These are phyloP conservation scores for Xylophagus ater DNA, from an alignment of 2,888 invertebrate species.

Conservation along the genomic window DNA sequence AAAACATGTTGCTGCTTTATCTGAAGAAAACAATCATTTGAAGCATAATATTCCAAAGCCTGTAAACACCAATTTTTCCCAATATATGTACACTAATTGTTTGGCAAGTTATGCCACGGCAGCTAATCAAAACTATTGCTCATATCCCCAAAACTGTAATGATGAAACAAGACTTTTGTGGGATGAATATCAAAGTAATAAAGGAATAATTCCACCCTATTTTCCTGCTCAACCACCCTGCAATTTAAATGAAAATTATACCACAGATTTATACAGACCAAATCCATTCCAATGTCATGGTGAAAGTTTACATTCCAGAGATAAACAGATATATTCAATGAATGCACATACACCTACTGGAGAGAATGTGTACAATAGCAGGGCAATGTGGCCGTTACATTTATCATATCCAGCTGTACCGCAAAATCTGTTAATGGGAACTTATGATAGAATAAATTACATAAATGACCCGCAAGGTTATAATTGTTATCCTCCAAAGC, in stretches of 20 bases:
- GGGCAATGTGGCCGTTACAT: conserved; percentile 7
- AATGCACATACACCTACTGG: conserved; percentile 3
- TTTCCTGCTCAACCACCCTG: not conserved
- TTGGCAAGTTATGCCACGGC: conserved; percentile 11
- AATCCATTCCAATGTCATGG: conserved; percentile 1
- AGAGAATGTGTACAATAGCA: conserved; percentile 8
- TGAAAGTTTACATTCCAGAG: conserved; percentile 7
- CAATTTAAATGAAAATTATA: conserved; percentile 7
- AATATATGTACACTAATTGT: conserved; percentile 13
- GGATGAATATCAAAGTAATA: conserved; percentile 15
- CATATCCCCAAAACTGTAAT: conserved; percentile 12
- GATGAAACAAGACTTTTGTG: conserved; percentile 14
- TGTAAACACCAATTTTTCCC: conserved; percentile 7
- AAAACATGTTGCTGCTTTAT: conserved; percentile 4
- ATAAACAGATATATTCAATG: conserved; percentile 9
- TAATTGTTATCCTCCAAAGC: conserved; percentile 6
- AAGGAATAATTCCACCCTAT: conserved; percentile 3
- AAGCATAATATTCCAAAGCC: not conserved
- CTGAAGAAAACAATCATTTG: conserved; percentile 5
- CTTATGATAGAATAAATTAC: conserved; percentile 12
- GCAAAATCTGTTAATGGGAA: conserved; percentile 9
- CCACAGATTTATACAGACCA: conserved; percentile 8
- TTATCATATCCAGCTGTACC: conserved; percentile 6
- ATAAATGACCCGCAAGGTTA: conserved; percentile 8
- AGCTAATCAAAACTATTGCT: conserved; percentile 12